phyloP scores from a whole-genome alignment of 2,797 vertebrate genomes.

The Geotrypetes seraphini region DNA sequence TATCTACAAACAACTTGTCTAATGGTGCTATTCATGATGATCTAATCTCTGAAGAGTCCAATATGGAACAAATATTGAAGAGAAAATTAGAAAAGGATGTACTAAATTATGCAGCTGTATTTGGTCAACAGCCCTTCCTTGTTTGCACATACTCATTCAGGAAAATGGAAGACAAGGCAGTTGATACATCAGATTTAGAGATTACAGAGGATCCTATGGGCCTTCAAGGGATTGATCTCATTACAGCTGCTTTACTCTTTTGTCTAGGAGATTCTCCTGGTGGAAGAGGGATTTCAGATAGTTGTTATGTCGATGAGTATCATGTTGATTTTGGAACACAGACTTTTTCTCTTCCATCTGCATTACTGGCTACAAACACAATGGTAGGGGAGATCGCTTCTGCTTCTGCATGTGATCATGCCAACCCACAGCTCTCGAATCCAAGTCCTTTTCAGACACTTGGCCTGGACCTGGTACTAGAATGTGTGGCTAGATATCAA shows the following conservation, averaged over 20 bases:
- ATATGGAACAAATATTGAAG: constrained; percentile 62
- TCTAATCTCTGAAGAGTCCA: constrained; percentile 61
- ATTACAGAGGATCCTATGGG: constrained; percentile 90
- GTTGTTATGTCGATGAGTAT: constrained; percentile 83
- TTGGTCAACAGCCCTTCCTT: constrained; percentile 72
- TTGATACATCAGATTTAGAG: constrained; percentile 93
- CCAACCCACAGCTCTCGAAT: constrained; percentile 95
- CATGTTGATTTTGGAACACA: constrained; percentile 93
- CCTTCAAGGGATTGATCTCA: constrained; percentile 92
- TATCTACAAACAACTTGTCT: constrained; percentile 57
- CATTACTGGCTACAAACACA: constrained; percentile 92
- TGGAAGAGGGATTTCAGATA: constrained; percentile 91
- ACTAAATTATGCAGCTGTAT: constrained; percentile 69
- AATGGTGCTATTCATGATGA: constrained; percentile 69
- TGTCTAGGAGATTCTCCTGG: constrained; percentile 94
- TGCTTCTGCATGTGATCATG: constrained; percentile 94
- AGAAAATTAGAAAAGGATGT: constrained; percentile 75
- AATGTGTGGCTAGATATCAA: constrained; percentile 95
- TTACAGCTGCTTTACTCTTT: constrained; percentile 92
- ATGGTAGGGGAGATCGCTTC: constrained; percentile 97
- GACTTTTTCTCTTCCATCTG: constrained; percentile 94
- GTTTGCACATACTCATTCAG: constrained; percentile 73
- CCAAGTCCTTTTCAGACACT: constrained; percentile 97
- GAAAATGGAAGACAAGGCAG: constrained; percentile 91
- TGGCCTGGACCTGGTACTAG: constrained; percentile 91